Percentiles rank a stretch among this genome's conserved stretches.
phyloP scores from a whole-genome alignment of 2,797 vertebrate genomes.

The Morus bassanus region DNA sequence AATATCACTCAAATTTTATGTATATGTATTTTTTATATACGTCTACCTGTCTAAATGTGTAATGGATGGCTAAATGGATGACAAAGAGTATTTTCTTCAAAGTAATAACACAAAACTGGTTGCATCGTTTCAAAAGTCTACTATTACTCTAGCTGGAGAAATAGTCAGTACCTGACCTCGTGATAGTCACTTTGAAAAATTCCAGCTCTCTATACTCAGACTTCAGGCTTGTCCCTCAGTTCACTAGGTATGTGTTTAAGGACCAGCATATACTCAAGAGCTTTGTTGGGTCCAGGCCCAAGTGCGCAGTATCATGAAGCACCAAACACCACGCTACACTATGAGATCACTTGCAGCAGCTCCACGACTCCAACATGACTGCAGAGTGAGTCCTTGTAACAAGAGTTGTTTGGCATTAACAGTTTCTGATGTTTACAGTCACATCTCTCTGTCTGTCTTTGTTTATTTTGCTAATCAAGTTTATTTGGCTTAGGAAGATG shows the following conservation, averaged over 20 bases:
- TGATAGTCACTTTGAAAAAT: background rate
- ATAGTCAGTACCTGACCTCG: background rate
- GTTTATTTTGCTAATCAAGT: constrained; percentile 20
- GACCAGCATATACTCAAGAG: background rate
- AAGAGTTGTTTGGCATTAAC: background rate
- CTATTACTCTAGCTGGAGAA: background rate
- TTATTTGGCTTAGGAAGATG: background rate
- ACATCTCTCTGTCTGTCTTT: background rate
- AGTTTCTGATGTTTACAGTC: background rate
- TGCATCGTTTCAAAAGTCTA: background rate
- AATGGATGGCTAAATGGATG: background rate
- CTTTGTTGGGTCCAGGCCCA: background rate
- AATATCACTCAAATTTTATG: background rate
- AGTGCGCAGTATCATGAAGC: background rate
- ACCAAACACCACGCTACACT: fast-evolving
- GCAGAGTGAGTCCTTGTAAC: background rate
- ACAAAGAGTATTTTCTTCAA: background rate
- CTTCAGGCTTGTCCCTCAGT: background rate
- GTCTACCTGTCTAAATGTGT: background rate
- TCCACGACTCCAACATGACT: background rate
- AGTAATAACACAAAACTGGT: background rate
- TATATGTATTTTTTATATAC: background rate
- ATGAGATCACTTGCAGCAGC: background rate
- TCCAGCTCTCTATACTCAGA: background rate
- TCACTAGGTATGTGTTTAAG: background rate